A percentile compares a stretch with the other conserved stretches of the same genome.
These are phyloP conservation scores for Brachyptera risi DNA, from an alignment of 2,888 invertebrate species.

Conservation along the genomic window DNA sequence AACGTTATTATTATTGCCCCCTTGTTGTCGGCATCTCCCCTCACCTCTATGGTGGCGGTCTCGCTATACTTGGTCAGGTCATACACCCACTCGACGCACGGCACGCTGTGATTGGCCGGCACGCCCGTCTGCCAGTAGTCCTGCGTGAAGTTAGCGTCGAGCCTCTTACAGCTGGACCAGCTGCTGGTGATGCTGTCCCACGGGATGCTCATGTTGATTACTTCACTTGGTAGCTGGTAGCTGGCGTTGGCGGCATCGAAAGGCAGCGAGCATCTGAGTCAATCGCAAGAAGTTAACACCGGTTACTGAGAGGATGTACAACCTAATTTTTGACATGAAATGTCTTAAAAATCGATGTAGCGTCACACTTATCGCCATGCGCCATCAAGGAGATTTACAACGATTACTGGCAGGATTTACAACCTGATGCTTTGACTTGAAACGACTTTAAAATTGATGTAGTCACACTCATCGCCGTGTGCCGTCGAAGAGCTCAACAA, in stretches of 20 bases:
- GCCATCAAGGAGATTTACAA: no score
- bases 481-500: no score
- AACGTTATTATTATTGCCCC: no score
- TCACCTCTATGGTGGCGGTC: conserved; percentile 62
- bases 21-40: no score
- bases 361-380: no score
- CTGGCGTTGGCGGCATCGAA: conserved; percentile 51
- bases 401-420: no score
- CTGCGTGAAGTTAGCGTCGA: conserved; percentile 45
- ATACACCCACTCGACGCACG: conserved; percentile 57
- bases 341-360: no score
- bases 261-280: conserved; percentile 56
- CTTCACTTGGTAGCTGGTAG: conserved; percentile 46
- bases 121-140: conserved; percentile 40
- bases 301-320: no score
- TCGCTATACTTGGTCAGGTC: conserved; percentile 56
- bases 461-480: no score
- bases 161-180: conserved; percentile 52
- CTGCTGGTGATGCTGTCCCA: conserved; percentile 47
- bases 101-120: conserved; percentile 39
- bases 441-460: no score
- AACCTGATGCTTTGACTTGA: no score
- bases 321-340: no score
- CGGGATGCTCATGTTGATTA: conserved; percentile 52
- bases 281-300: background rate